A percentile compares a stretch with the other conserved stretches of the same genome.
Evolutionary conservation across 1,140 invertebrate species (phyloP).

Genomic region (Trypoxylus dichotomus): DNA sequence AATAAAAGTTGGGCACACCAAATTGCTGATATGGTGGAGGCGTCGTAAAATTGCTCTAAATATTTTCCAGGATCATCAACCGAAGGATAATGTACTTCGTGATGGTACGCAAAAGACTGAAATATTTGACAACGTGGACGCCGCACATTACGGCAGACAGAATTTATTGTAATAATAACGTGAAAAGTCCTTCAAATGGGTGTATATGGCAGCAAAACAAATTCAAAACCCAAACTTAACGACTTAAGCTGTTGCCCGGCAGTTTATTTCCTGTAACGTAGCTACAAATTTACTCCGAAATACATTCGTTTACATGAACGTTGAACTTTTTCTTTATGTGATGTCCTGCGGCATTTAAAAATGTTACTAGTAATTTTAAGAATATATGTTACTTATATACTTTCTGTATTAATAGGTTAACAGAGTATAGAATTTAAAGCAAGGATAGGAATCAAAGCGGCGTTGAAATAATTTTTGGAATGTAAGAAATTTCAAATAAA

Average conservation of each 20-base stretch:
- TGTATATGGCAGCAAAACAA: neutral
- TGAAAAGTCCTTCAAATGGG: neutral
- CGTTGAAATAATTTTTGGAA: too few species aligned
- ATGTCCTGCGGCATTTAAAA: too few species aligned
- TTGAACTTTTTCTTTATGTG: neutral
- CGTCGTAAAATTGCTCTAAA: conserved; percentile 18
- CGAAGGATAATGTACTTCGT: conserved; percentile 15
- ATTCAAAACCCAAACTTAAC: conserved; percentile 8
- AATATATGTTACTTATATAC: too few species aligned
- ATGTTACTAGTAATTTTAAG: too few species aligned
- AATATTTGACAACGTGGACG: conserved; percentile 2
- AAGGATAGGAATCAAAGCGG: too few species aligned
- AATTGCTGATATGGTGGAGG: conserved; percentile 5
- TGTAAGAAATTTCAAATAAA: too few species aligned
- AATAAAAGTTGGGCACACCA: conserved; percentile 3
- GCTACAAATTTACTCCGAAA: neutral
- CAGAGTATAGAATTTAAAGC: too few species aligned
- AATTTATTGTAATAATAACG: conserved; percentile 8
- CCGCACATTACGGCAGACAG: neutral
- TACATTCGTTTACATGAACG: neutral
- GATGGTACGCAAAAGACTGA: conserved; percentile 20
- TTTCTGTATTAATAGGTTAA: too few species aligned
- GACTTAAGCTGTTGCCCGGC: neutral
- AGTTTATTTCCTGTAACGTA: neutral
- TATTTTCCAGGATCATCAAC: conserved; percentile 20